Percentiles rank a stretch among this genome's conserved stretches.
Evolutionary conservation across 2,113 vertebrate genomes (phyloP).

Genomic region (Reinhardtius hippoglossoides): DNA sequence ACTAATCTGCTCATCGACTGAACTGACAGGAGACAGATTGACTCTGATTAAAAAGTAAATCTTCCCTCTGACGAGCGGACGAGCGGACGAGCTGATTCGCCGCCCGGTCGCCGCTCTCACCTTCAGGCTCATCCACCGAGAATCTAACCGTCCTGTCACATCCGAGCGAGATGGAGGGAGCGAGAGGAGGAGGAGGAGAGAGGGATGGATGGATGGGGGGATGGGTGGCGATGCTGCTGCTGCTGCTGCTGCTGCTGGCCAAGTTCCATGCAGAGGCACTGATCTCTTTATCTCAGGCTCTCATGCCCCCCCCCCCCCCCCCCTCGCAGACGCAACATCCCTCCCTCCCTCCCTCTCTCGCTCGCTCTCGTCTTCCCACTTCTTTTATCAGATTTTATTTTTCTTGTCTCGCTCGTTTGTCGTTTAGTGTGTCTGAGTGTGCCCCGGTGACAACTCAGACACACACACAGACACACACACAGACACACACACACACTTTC

Average conservation of each 20-base stretch:
- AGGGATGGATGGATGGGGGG: slow-evolving; percentile 35
- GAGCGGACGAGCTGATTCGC: neutral
- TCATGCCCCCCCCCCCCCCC: slow-evolving; percentile 7
- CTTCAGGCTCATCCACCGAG: neutral
- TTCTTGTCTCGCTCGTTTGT: neutral
- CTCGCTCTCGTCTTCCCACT: neutral
- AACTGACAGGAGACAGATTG: neutral
- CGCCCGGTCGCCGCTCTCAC: neutral
- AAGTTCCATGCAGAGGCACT: slow-evolving; percentile 31
- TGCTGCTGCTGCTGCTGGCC: slow-evolving; percentile 26
- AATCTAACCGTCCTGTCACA: neutral
- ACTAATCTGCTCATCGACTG: neutral
- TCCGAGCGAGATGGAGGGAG: neutral
- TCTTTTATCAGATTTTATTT: neutral
- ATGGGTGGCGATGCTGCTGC: slow-evolving; percentile 28
- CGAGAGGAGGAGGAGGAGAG: slow-evolving; percentile 13
- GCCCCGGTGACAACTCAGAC: neutral
- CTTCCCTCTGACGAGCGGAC: neutral
- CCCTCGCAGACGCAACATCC: neutral
- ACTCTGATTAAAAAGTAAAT: neutral
- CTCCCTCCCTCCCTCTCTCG: neutral
- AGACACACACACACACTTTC: neutral
- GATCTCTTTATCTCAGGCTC: slow-evolving; percentile 62
- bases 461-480: neutral
- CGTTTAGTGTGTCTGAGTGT: neutral